Evolutionary conservation across 2,888 invertebrate genomes (phyloP).

Genomic region (Cosmia pyralina): DNA sequence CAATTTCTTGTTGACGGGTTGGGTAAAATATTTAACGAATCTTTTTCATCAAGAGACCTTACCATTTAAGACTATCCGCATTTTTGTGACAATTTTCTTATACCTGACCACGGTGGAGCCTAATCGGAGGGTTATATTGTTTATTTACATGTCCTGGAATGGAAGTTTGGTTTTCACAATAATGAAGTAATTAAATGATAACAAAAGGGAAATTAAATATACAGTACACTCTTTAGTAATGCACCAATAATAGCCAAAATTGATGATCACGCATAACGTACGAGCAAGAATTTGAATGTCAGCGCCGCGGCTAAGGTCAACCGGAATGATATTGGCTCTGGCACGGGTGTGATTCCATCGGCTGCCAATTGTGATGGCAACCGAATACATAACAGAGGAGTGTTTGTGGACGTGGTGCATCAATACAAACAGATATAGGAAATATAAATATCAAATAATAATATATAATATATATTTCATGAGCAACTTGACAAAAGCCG

Average conservation of each 20-base stretch:
- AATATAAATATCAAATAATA: not conserved
- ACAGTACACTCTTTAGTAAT: not conserved
- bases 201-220: not conserved
- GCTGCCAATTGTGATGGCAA: conserved; percentile 56
- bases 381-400: conserved; percentile 15
- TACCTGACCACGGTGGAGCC: not conserved
- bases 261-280: conserved; percentile 32
- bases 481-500: not conserved
- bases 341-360: conserved; percentile 20
- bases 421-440: conserved; percentile 22
- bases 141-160: not conserved
- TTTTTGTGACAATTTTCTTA: not conserved
- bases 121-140: not conserved
- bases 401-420: conserved; percentile 2
- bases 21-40: not conserved
- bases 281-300: conserved; percentile 54
- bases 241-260: conserved; percentile 39
- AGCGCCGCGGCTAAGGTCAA: conserved; percentile 55
- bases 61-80: not conserved
- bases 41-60: not conserved
- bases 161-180: not conserved
- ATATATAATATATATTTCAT: no score
- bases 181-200: not conserved
- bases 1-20: not conserved
- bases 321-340: conserved; percentile 46